A percentile compares a stretch with the other conserved stretches of the same genome.
These are phyloP conservation scores for Rhagonycha fulva DNA, from an alignment of 2,888 invertebrate species.

Conservation along the genomic window DNA sequence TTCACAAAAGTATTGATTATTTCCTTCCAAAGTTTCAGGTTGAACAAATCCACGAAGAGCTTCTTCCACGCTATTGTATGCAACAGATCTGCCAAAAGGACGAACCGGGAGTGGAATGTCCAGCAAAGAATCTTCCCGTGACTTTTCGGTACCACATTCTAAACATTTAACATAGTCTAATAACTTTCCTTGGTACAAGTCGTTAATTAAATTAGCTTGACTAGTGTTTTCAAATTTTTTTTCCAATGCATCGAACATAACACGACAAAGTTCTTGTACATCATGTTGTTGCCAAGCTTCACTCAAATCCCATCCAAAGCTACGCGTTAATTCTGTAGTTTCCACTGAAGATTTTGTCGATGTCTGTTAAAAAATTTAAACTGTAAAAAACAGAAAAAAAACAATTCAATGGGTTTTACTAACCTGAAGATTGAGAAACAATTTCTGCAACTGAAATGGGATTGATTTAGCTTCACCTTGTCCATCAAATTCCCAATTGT, in stretches of 20 bases:
- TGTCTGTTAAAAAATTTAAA: slow-evolving; percentile 60
- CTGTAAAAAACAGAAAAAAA: not conserved
- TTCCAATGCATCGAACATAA: slow-evolving; percentile 90
- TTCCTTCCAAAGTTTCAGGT: slow-evolving; percentile 80
- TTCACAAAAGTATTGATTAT: slow-evolving; percentile 87
- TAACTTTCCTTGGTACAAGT: slow-evolving; percentile 76
- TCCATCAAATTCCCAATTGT: slow-evolving; percentile 80
- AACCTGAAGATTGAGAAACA: slow-evolving; percentile 82
- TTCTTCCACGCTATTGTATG: slow-evolving; percentile 81
- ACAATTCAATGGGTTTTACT: slow-evolving; percentile 13
- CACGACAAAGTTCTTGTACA: slow-evolving; percentile 85
- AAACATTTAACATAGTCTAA: slow-evolving; percentile 89
- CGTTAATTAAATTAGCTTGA: slow-evolving; percentile 80
- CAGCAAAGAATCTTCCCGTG: slow-evolving; percentile 79
- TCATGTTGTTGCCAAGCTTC: slow-evolving; percentile 94
- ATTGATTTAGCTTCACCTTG: slow-evolving; percentile 75
- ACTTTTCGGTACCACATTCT: slow-evolving; percentile 82
- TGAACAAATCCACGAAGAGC: slow-evolving; percentile 82
- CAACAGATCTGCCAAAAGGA: slow-evolving; percentile 76
- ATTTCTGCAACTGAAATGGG: slow-evolving; percentile 82
- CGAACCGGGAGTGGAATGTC: slow-evolving; percentile 86
- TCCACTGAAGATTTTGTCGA: slow-evolving; percentile 79
- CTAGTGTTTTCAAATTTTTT: slow-evolving; percentile 81
- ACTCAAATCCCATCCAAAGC: slow-evolving; percentile 89
- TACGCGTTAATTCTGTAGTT: slow-evolving; percentile 83